Evolutionary conservation across 2,888 invertebrate species (phyloP).

Genomic region (Perdita meconis): DNA sequence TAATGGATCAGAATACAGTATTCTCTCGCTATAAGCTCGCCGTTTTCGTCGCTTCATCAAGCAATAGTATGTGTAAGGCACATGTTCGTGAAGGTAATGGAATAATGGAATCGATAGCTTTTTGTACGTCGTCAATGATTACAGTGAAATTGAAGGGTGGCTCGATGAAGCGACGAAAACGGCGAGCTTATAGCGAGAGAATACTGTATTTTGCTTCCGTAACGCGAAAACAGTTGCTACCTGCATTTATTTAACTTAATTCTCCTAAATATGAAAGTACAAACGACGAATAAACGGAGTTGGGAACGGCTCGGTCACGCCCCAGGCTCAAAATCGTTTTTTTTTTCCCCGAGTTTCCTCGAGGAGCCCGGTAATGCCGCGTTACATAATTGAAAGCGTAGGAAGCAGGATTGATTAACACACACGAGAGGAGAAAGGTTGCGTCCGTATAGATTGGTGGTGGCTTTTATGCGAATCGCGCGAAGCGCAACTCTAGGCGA

Average conservation of each 20-base stretch:
- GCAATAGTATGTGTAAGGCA: no score
- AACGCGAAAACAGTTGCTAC: neutral
- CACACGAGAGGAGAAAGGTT: slow-evolving; percentile 83
- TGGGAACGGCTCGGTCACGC: slow-evolving; percentile 20
- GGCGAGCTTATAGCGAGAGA: no score
- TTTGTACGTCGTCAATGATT: no score
- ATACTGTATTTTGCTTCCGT: no score
- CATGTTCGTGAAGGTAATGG: no score
- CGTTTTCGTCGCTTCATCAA: no score
- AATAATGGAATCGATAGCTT: no score
- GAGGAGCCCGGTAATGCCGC: slow-evolving; percentile 71
- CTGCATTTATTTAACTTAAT: neutral
- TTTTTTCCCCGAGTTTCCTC: slow-evolving; percentile 65
- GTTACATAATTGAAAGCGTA: slow-evolving; percentile 83
- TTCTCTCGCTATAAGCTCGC: no score
- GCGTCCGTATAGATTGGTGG: slow-evolving; percentile 78
- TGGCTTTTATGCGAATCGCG: slow-evolving; percentile 81
- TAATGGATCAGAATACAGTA: no score
- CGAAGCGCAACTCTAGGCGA: slow-evolving; percentile 51
- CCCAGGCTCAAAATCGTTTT: slow-evolving; percentile 52
- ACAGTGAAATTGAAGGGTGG: no score
- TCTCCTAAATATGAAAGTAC: neutral
- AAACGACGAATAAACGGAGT: neutral
- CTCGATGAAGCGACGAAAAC: no score
- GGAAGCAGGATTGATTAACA: slow-evolving; percentile 84